Evolutionary conservation across 2,888 invertebrate species (phyloP), one percentile per base, ranked within the genome.

Genomic region (Meiosimyza platycephala): DNA sequence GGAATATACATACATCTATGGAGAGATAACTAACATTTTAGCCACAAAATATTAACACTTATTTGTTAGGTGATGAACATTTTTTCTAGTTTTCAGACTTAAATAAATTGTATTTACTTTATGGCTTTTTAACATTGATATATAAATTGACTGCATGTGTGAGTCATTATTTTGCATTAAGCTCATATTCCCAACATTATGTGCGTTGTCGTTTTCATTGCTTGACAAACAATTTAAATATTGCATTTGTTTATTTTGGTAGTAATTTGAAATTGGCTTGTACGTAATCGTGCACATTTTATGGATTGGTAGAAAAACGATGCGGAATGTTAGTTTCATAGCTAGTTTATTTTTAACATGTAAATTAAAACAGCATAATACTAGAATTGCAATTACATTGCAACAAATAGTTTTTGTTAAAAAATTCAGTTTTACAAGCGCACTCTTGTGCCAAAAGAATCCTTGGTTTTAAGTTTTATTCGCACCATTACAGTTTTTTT

Each of bases 221-320:
- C 28, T 57, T 28, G 28, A 57, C 28, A 57, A 57, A 57, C 28
- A 15, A 12, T 57, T 57, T 57, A 13, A 57, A 57, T 12, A 22
- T 57, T 55, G 28, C 5, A 6, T 18, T 57, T 22, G 57, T 15
- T 57, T 57, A 57, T 57, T 57, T 57, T 57, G 12, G 28, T 57
- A 57, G 57, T 57, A 57, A 57, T 57, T 57, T 6, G 57, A 57
- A 57, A 57, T 28, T 57, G 28, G 13, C 18, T 28, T 15, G 1
- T 22, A 57, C 18, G n/a, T 11, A 57, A 28, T 15, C 13, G 22
- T 11, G 28, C 6, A 22, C 57, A 15, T 6, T 40, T 40, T 9
- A 9, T 9, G 9, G 28, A 28, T 28, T 28, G 28, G 18, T 6
- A 7, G 18, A 55, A 18, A 18, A 55, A 55, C 12, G n/a, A 22